Evolutionary conservation across 2,888 invertebrate species (phyloP), one percentile per base, ranked within the genome.

Genomic region (Epinotia bilunana): DNA sequence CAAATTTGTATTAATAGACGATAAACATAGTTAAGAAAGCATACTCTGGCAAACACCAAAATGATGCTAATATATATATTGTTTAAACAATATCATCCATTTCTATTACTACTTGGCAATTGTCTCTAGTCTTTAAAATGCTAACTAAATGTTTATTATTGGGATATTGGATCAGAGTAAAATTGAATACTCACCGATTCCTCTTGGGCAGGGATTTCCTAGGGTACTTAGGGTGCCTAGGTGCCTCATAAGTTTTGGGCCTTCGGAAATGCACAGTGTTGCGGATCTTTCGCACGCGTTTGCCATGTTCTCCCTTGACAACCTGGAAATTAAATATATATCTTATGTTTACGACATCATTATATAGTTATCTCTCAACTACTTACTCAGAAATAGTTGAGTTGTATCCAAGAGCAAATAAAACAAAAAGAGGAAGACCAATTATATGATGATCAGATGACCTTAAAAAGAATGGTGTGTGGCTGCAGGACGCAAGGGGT

Each of bases 191-290:
- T 93, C 90, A 97, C 98, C 98, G 97, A 92, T 97, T 98, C 89
- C 98, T 96, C 87, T 96, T 97, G 11, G 99, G 99, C 72, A 99
- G 97, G 76, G 98, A 98, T 93, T 98, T 99, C 89, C 98, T 96
- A 3, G 99, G 98, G 90, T 99, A 99, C 92, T 98, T 99, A 0
- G 99, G 99, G 78, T 97, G 96, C 84, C 99, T 96, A 13, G 98
- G 97, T 77, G 98, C 96, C 86, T 96, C 96, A 92, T 99, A 96
- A 62, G 99, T 99, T 87, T 97, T 98, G 16, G 99, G 99, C 79
- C 98, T 95, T 86, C 97, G 97, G 96, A 99, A 99, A 87, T 98
- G 98, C 80, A 99, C 99, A 6, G 98, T 97, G 61, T 98, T 99
- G 88, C 99, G 97, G 83, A 99, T 96, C 94, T 99, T 98, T 80